Conservation (phyloP, 2,888 invertebrate species). For the Craniophora ligustri region DNA sequence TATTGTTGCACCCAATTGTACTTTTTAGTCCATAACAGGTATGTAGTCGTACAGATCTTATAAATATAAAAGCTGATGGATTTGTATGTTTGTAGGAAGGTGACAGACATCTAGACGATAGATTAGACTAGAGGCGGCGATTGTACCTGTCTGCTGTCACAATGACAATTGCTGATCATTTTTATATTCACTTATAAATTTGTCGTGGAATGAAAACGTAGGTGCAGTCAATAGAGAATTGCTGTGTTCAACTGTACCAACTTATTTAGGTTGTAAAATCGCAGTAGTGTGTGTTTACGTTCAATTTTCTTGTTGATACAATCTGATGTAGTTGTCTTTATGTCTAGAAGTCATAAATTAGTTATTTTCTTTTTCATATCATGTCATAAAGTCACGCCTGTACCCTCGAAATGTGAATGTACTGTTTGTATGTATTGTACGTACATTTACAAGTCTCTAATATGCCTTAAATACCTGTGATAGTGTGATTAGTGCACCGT, state of each 20-base stretch:
- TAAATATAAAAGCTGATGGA: slow-evolving; percentile 28
- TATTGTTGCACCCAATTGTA: slow-evolving; percentile 16
- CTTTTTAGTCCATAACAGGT: slow-evolving; percentile 27
- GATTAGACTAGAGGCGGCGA: slow-evolving; percentile 17
- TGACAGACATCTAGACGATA: slow-evolving; percentile 11
- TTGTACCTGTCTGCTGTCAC: slow-evolving; percentile 6
- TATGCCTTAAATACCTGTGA: no score
- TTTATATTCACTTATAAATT: slow-evolving; percentile 15
- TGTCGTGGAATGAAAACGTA: neutral
- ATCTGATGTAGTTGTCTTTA: no score
- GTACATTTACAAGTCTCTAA: no score
- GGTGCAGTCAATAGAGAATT: neutral
- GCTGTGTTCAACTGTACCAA: slow-evolving; percentile 3
- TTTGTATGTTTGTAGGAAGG: slow-evolving; percentile 12
- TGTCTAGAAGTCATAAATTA: no score
- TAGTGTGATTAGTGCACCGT: no score
- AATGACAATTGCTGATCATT: slow-evolving; percentile 28
- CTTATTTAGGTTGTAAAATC: slow-evolving; percentile 1
- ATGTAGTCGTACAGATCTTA: slow-evolving; percentile 14
- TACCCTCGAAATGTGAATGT: no score
- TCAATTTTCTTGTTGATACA: neutral
- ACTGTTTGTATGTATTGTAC: no score
- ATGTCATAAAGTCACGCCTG: no score
- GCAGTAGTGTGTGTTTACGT: neutral
- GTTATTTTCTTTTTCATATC: neutral